phyloP scores from a whole-genome alignment of 1,140 invertebrate genomes.

The Heliconius congener region DNA sequence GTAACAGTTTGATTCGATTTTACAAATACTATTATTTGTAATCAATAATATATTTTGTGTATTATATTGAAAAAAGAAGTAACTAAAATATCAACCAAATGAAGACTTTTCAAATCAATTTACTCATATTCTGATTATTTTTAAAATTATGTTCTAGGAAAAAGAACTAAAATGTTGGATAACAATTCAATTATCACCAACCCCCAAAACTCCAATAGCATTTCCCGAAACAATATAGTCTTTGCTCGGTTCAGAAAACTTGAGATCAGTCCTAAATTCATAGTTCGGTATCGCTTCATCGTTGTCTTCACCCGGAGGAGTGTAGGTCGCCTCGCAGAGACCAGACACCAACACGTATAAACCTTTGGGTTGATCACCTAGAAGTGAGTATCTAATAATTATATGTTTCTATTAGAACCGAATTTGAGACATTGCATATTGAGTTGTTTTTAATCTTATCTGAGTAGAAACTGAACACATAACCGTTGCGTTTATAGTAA shows the following conservation, averaged over 20 bases:
- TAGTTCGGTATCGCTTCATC: slow-evolving; percentile 73
- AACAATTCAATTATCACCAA: slow-evolving; percentile 21
- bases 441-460: no score
- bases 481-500: no score
- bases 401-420: no score
- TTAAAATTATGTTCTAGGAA: no score
- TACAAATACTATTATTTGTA: no score
- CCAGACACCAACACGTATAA: slow-evolving; percentile 71
- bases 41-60: background rate
- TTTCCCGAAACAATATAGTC: slow-evolving; percentile 75
- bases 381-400: background rate
- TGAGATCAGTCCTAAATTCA: slow-evolving; percentile 69
- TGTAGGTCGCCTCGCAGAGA: slow-evolving; percentile 64
- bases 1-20: no score
- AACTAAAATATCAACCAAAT: no score
- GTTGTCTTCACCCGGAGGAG: slow-evolving; percentile 59
- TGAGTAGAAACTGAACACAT: no score
- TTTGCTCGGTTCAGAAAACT: slow-evolving; percentile 65
- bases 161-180: background rate
- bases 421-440: no score
- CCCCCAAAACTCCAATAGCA: slow-evolving; percentile 70
- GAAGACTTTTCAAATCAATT: no score
- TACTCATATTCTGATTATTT: no score
- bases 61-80: background rate
- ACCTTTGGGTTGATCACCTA: slow-evolving; percentile 73